Evolutionary conservation across 2,888 invertebrate species (phyloP).

Genomic region (Drosophila birchii): DNA sequence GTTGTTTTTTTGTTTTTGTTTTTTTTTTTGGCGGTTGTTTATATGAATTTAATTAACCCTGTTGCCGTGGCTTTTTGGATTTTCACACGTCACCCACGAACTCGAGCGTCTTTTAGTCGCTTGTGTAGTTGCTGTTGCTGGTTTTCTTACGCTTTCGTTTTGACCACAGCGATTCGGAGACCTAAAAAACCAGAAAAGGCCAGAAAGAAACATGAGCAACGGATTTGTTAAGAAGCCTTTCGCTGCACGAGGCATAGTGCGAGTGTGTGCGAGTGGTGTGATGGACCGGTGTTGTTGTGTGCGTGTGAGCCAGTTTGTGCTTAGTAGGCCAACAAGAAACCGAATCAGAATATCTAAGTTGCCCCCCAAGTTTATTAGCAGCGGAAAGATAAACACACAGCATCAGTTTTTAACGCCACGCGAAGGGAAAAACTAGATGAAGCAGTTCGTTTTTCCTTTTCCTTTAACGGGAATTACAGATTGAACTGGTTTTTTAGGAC

Average conservation of each 20-base stretch:
- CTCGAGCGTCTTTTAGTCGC: conserved; percentile 1
- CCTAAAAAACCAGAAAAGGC: conserved; percentile 64
- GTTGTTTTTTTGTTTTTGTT: conserved; percentile 4
- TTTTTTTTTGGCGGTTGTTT: conserved; percentile 22
- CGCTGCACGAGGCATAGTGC: conserved; percentile 24
- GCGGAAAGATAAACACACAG: conserved; percentile 25
- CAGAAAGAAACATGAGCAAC: conserved; percentile 46
- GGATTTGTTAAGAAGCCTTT: conserved; percentile 47
- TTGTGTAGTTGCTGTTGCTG: conserved; percentile 13
- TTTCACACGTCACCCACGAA: conserved; percentile 29
- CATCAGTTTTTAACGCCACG: conserved; percentile 9
- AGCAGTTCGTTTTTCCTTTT: conserved; percentile 3
- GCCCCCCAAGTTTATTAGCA: conserved; percentile 34
- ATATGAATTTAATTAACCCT: conserved; percentile 22
- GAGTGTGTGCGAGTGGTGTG: conserved; percentile 19
- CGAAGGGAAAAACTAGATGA: conserved; percentile 14
- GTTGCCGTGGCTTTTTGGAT: conserved; percentile 18
- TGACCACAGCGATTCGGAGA: conserved; percentile 50
- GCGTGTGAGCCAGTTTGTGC: conserved; percentile 50
- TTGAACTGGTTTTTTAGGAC: conserved; percentile 11
- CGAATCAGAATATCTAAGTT: conserved; percentile 42
- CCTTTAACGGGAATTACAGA: conserved; percentile 4
- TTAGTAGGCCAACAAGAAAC: conserved; percentile 68
- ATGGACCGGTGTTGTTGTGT: conserved; percentile 7
- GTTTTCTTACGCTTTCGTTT: conserved; percentile 66